Percentiles rank a stretch among this genome's conserved stretches.
phyloP scores from a whole-genome alignment of 2,888 invertebrate genomes.

The Drosophila eohydei region DNA sequence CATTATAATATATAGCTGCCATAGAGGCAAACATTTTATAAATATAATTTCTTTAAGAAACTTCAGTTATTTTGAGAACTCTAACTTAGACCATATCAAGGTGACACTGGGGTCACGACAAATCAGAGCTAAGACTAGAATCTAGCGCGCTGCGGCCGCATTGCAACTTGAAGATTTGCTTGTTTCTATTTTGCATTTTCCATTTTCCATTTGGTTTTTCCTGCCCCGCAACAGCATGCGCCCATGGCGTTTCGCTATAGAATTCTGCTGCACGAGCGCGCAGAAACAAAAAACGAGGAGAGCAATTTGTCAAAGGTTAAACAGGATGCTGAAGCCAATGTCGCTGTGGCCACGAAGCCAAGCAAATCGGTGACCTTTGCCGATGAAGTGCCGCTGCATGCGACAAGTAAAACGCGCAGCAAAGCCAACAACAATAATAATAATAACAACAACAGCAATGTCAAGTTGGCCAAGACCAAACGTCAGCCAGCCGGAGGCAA shows the following conservation, averaged over 20 bases:
- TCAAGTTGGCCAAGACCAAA: conserved; percentile 58
- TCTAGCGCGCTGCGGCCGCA: neutral
- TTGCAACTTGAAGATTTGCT: neutral
- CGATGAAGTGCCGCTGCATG: conserved; percentile 50
- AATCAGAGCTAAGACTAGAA: no score
- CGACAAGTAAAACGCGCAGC: conserved; percentile 48
- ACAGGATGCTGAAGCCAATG: conserved; percentile 54
- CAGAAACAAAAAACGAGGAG: conserved; percentile 56
- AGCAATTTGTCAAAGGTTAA: conserved; percentile 66
- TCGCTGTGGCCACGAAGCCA: conserved; percentile 39
- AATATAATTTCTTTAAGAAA: no score
- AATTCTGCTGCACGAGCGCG: conserved; percentile 84
- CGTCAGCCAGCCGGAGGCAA: conserved; percentile 46
- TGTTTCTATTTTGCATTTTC: conserved; percentile 6
- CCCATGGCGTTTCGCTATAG: conserved; percentile 89
- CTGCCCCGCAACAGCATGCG: conserved; percentile 85
- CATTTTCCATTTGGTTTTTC: conserved; percentile 15
- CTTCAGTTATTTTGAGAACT: no score
- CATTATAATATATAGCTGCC: no score
- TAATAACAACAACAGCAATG: neutral
- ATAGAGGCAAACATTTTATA: no score
- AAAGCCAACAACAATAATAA: conserved; percentile 20
- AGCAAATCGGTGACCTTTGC: conserved; percentile 70
- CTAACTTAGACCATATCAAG: no score
- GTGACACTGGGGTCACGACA: no score